These are phyloP conservation scores for Brachionichthys hirsutus DNA, from an alignment of 2,113 vertebrate species.

Conservation along the genomic window DNA sequence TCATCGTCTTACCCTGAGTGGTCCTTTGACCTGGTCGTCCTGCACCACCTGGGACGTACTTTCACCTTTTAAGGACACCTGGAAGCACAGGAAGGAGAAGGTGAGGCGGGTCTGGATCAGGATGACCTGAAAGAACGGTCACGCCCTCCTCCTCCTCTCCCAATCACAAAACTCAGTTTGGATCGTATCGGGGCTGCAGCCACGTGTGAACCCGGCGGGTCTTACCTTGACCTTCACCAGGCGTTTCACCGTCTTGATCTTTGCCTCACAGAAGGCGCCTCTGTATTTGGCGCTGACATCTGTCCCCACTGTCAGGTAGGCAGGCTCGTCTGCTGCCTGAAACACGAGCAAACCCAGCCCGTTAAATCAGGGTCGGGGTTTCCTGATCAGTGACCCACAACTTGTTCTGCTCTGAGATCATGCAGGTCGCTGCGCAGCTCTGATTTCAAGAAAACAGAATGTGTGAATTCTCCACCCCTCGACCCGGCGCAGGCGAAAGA, in stretches of 20 bases:
- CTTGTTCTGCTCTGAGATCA: too few relatives aligned
- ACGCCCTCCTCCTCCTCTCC: too few relatives aligned
- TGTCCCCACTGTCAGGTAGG: conserved; percentile 98
- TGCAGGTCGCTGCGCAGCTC: too few relatives aligned
- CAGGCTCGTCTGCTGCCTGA: conserved; percentile 96
- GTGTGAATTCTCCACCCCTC: too few relatives aligned
- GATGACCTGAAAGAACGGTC: too few relatives aligned
- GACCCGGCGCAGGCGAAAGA: too few relatives aligned
- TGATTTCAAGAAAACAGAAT: too few relatives aligned
- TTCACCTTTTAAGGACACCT: conserved; percentile 95
- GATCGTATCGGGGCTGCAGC: too few relatives aligned
- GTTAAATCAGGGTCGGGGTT: too few relatives aligned
- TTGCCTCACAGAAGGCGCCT: conserved; percentile 98
- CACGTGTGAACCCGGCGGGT: background rate
- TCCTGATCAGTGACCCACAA: too few relatives aligned
- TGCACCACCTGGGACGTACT: conserved; percentile 94
- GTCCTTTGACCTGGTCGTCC: conserved; percentile 98
- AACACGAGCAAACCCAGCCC: conserved; percentile 5
- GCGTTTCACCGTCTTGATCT: conserved; percentile 98
- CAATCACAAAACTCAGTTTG: too few relatives aligned
- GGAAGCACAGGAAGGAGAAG: conserved; percentile 10
- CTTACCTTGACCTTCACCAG: conserved; percentile 98
- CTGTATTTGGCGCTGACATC: conserved; percentile 99
- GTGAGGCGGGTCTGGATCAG: too few relatives aligned
- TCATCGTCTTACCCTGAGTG: conserved; percentile 84